These are phyloP conservation scores for Cephus nigrinus DNA, from an alignment of 2,888 invertebrate species.

Conservation along the genomic window DNA sequence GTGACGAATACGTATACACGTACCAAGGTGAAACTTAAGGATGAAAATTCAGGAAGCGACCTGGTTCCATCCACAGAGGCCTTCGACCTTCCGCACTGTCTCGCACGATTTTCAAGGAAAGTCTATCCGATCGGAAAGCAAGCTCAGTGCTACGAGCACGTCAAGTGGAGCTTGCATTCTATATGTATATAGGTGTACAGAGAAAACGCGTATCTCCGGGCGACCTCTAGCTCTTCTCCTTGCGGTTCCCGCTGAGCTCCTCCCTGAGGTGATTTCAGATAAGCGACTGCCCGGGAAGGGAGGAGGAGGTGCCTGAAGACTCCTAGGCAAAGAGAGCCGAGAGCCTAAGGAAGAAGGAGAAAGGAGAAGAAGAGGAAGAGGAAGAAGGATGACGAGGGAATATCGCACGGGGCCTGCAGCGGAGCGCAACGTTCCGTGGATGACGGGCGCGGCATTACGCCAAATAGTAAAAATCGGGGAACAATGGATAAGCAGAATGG, in stretches of 20 bases:
- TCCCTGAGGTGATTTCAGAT: background rate
- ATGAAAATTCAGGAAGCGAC: background rate
- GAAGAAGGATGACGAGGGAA: conserved; percentile 41
- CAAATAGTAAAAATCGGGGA: conserved; percentile 58
- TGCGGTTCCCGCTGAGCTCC: background rate
- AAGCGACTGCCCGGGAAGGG: background rate
- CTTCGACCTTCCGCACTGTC: background rate
- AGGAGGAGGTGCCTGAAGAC: background rate
- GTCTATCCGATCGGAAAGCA: background rate
- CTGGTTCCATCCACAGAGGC: background rate
- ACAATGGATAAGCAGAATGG: conserved; percentile 58
- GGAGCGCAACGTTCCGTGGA: conserved; percentile 38
- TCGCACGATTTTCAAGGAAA: background rate
- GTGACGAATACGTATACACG: background rate
- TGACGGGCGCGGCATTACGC: conserved; percentile 47
- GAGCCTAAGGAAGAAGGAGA: background rate
- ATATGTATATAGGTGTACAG: background rate
- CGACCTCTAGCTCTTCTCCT: background rate
- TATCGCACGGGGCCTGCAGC: conserved; percentile 31
- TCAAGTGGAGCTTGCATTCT: background rate
- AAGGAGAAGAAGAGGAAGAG: conserved; percentile 15
- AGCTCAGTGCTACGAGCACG: background rate
- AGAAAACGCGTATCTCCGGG: background rate
- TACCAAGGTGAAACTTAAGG: background rate
- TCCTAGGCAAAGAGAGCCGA: background rate